phyloP scores from a whole-genome alignment of 1,140 invertebrate genomes.

The Laupala kohalensis region DNA sequence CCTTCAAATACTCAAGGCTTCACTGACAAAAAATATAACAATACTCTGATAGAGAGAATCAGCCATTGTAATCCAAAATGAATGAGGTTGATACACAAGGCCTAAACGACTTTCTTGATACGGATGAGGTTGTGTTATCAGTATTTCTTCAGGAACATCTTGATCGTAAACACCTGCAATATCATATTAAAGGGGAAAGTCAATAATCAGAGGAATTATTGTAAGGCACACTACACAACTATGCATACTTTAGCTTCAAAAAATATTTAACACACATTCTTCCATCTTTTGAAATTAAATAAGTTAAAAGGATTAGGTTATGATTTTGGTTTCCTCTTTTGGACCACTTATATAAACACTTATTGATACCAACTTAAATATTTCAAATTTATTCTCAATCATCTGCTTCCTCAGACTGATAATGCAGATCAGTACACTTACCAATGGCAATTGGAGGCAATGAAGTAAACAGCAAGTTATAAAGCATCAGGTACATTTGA shows the following conservation, averaged over 20 bases:
- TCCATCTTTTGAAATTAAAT: too few species aligned
- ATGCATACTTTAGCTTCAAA: not conserved
- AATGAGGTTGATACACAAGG: conserved; percentile 67
- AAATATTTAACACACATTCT: too few species aligned
- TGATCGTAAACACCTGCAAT: conserved; percentile 74
- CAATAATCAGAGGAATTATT: too few species aligned
- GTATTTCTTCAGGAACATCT: conserved; percentile 61
- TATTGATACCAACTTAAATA: not conserved
- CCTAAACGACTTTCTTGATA: conserved; percentile 67
- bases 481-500: conserved; percentile 85
- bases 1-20: conserved; percentile 41
- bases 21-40: conserved; percentile 75
- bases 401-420: too few species aligned
- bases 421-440: conserved; percentile 24
- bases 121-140: conserved; percentile 61
- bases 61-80: conserved; percentile 79
- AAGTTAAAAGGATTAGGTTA: too few species aligned
- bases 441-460: conserved; percentile 78
- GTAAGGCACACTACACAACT: too few species aligned
- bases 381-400: not conserved
- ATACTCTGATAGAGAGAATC: conserved; percentile 89
- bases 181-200: too few species aligned
- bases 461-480: conserved; percentile 88
- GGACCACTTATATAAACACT: not conserved
- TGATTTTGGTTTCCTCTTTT: too few species aligned